These are phyloP conservation scores for Drosophila seclusa DNA, from an alignment of 2,888 invertebrate genomes.

Conservation along the genomic window DNA sequence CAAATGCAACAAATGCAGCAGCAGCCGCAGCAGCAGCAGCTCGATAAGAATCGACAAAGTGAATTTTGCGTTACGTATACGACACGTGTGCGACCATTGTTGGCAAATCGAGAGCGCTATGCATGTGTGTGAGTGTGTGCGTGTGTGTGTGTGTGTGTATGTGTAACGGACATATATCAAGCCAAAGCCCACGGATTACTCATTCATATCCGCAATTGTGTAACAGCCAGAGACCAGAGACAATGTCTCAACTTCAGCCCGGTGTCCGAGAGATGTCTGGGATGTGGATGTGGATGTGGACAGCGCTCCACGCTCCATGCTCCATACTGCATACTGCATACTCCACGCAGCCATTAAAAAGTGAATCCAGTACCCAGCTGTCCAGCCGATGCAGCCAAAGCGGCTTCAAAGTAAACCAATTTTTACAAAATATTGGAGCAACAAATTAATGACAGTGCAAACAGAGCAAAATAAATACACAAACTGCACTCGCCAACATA, in stretches of 20 bases:
- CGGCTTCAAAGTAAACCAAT: constrained; percentile 73
- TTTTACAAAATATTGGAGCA: constrained; percentile 78
- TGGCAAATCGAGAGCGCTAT: constrained; percentile 9
- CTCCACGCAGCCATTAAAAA: constrained; percentile 75
- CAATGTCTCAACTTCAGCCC: constrained; percentile 3
- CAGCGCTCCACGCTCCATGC: neutral
- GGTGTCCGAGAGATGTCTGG: constrained; percentile 11
- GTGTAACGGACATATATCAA: constrained; percentile 75
- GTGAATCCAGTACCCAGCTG: constrained; percentile 71
- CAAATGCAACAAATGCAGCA: neutral
- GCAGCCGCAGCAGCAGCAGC: constrained; percentile 4
- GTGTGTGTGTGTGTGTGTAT: constrained; percentile 38
- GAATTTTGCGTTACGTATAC: constrained; percentile 75
- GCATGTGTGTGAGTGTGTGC: constrained; percentile 10
- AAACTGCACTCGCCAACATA: constrained; percentile 20
- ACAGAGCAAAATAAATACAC: constrained; percentile 41
- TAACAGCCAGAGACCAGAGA: constrained; percentile 48
- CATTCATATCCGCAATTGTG: constrained; percentile 81
- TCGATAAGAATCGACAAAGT: constrained; percentile 72
- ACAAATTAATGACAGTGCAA: constrained; percentile 75
- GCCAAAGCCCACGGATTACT: constrained; percentile 80
- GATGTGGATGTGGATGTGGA: constrained; percentile 26
- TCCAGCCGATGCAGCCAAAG: constrained; percentile 37
- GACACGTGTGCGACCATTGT: constrained; percentile 76
- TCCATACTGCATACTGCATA: neutral